phyloP scores from a whole-genome alignment of 2,113 vertebrate genomes.

The Serilophus lunatus region DNA sequence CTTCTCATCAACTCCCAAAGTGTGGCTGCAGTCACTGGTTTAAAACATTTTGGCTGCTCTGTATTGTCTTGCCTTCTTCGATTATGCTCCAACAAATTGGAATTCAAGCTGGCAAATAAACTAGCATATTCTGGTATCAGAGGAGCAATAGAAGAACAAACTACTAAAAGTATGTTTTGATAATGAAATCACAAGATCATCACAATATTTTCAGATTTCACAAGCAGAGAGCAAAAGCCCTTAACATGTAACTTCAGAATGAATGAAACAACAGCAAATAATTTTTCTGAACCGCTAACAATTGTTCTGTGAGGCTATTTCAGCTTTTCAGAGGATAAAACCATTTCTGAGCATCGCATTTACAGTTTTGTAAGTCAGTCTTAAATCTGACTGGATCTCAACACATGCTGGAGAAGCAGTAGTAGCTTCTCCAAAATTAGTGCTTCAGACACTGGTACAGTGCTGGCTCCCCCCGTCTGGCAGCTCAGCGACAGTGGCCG shows the following conservation, averaged over 20 bases:
- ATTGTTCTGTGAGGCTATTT: background rate
- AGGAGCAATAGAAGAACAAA: background rate
- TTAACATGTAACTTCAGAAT: background rate
- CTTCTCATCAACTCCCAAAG: background rate
- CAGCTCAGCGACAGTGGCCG: background rate
- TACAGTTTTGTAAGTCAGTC: background rate
- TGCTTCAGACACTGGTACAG: background rate
- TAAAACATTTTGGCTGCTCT: background rate
- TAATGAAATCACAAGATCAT: background rate
- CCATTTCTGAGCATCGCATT: background rate
- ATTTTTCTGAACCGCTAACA: background rate
- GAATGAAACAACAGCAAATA: background rate
- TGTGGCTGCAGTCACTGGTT: background rate
- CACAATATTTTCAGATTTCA: background rate
- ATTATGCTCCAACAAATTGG: background rate
- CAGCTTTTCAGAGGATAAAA: background rate
- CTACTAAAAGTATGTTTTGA: background rate
- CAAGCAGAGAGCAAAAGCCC: background rate
- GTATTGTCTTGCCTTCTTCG: background rate
- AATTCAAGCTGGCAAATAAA: background rate
- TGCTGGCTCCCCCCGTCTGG: background rate
- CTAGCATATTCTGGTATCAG: background rate
- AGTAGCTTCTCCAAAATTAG: background rate
- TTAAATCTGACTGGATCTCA: background rate
- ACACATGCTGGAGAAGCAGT: background rate